Evolutionary conservation across 2,113 vertebrate genomes (phyloP).

Genomic region (Anser cygnoides): DNA sequence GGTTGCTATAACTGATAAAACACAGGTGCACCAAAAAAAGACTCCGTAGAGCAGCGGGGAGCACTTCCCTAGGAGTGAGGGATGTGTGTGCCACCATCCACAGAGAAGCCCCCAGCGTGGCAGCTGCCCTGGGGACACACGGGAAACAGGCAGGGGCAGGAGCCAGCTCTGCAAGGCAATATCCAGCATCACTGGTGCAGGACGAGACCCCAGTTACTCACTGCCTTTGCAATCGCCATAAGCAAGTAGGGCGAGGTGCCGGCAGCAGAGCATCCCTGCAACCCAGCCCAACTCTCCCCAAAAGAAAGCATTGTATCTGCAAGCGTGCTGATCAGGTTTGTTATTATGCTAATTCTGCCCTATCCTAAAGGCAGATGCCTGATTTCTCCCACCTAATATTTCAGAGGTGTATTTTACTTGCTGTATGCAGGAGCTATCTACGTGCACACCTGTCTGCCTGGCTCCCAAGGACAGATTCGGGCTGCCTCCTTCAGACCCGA

Average conservation of each 20-base stretch:
- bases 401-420: neutral
- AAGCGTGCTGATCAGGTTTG: neutral
- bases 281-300: neutral
- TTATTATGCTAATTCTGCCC: neutral
- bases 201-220: neutral
- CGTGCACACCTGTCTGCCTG: neutral
- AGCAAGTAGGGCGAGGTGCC: neutral
- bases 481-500: neutral
- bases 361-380: neutral
- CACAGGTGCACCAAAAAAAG: neutral
- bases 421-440: neutral
- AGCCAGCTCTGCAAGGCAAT: neutral
- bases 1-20: neutral
- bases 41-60: neutral
- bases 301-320: neutral
- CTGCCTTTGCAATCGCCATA: neutral
- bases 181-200: neutral
- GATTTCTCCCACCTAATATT: neutral
- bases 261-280: neutral
- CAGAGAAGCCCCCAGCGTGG: neutral
- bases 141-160: neutral
- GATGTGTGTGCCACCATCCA: neutral
- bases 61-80: neutral
- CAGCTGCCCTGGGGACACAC: neutral
- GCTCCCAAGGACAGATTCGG: neutral